Conservation (phyloP, 2,797 vertebrate genomes). For the Ctenopoma kingsleyae region DNA sequence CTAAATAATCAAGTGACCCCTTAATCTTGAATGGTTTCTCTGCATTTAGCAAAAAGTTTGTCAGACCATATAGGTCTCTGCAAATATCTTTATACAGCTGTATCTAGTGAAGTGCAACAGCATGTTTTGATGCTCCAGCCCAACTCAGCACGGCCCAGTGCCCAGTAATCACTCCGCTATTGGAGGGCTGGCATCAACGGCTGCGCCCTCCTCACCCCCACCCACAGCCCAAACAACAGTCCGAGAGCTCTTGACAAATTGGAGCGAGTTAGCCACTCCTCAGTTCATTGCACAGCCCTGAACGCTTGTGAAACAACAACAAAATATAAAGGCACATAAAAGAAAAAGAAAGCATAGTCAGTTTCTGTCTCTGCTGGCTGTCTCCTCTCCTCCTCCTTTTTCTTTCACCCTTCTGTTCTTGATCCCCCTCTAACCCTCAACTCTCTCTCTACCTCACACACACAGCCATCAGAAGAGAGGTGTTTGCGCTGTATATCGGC, state of each 20-base stretch:
- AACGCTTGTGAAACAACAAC: constrained; percentile 71
- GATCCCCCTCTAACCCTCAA: constrained; percentile 52
- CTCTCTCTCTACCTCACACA: constrained; percentile 31
- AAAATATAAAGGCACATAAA: constrained; percentile 72
- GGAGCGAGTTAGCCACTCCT: constrained; percentile 79
- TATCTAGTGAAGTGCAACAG: constrained; percentile 63
- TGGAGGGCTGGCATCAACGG: constrained; percentile 67
- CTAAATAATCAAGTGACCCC: constrained; percentile 25
- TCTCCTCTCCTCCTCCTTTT: constrained; percentile 20
- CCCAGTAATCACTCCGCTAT: constrained; percentile 76
- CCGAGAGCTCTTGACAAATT: constrained; percentile 80
- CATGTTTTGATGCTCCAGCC: constrained; percentile 70
- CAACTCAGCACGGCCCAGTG: constrained; percentile 70
- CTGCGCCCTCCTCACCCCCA: constrained; percentile 66
- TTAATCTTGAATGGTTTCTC: constrained; percentile 16
- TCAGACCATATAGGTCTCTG: constrained; percentile 41
- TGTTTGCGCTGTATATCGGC: constrained; percentile 57
- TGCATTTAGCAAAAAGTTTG: constrained; percentile 35
- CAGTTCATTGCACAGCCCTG: constrained; percentile 79
- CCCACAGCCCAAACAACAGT: constrained; percentile 70
- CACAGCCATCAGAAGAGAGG: constrained; percentile 54
- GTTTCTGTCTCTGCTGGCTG: constrained; percentile 51
- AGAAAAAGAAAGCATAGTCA: constrained; percentile 58
- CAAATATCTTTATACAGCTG: constrained; percentile 61
- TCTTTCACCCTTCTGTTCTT: constrained; percentile 61